Evolutionary conservation across 2,113 vertebrate species (phyloP).

Genomic region (Sapajus apella): DNA sequence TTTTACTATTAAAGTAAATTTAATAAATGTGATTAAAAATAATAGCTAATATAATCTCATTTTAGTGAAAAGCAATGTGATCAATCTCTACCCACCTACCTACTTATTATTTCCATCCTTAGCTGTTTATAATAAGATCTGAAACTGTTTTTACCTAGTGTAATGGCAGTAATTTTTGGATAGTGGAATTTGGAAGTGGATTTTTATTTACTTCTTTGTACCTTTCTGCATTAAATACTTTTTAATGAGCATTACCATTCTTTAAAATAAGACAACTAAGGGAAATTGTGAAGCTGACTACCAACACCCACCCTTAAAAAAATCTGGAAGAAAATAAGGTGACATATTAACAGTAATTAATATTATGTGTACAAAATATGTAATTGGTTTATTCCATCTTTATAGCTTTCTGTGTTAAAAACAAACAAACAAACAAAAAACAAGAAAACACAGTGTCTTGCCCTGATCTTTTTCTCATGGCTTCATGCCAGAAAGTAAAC

Average conservation of each 20-base stretch:
- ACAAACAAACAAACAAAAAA: no score
- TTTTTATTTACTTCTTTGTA: background rate
- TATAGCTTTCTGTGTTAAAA: background rate
- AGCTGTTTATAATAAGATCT: background rate
- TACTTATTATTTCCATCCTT: background rate
- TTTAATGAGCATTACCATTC: background rate
- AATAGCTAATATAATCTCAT: background rate
- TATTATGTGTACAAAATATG: background rate
- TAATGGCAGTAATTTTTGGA: background rate
- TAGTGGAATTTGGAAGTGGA: background rate
- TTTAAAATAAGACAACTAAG: background rate
- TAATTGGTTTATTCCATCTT: background rate
- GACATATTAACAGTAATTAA: background rate
- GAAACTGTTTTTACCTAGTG: background rate
- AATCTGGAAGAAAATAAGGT: background rate
- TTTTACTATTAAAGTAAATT: background rate
- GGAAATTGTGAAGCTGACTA: background rate
- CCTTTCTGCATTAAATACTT: background rate
- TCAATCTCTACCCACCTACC: background rate
- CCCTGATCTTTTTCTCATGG: background rate
- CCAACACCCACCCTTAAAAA: background rate
- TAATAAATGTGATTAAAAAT: background rate
- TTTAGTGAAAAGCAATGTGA: background rate
- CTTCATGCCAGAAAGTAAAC: background rate
- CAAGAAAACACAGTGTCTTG: background rate